phyloP scores from a whole-genome alignment of 2,113 vertebrate genomes.

The Pogona vitticeps region DNA sequence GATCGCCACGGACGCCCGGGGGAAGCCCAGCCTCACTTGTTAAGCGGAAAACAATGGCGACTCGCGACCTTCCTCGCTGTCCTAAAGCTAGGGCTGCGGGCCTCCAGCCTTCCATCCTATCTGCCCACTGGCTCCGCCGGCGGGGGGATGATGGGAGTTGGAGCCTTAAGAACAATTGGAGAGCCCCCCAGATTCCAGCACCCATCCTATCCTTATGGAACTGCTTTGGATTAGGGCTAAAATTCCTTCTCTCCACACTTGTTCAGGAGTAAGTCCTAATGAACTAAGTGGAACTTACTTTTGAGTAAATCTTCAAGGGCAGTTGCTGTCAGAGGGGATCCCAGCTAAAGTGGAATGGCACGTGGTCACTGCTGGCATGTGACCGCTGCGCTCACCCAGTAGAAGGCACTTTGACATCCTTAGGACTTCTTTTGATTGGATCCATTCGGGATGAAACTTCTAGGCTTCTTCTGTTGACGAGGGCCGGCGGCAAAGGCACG shows the following conservation, averaged over 20 bases:
- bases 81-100: too few species aligned
- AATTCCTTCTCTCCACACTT: neutral
- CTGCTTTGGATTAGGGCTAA: neutral
- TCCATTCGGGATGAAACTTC: too few species aligned
- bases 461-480: too few species aligned
- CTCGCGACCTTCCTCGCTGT: too few species aligned
- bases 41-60: too few species aligned
- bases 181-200: too few species aligned
- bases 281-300: neutral
- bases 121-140: too few species aligned
- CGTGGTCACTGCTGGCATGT: neutral
- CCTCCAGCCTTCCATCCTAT: too few species aligned
- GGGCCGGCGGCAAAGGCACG: too few species aligned
- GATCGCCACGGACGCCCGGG: slow-evolving; percentile 15
- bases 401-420: neutral
- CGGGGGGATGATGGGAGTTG: neutral
- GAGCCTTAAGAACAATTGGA: neutral
- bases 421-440: neutral
- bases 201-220: neutral
- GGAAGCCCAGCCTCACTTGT: neutral
- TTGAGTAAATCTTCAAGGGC: neutral
- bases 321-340: neutral
- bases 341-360: neutral
- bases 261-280: neutral
- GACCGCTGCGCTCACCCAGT: too few species aligned